Conservation (phyloP, 2,113 vertebrate genomes). For the Paracanthobrama guichenoti region DNA sequence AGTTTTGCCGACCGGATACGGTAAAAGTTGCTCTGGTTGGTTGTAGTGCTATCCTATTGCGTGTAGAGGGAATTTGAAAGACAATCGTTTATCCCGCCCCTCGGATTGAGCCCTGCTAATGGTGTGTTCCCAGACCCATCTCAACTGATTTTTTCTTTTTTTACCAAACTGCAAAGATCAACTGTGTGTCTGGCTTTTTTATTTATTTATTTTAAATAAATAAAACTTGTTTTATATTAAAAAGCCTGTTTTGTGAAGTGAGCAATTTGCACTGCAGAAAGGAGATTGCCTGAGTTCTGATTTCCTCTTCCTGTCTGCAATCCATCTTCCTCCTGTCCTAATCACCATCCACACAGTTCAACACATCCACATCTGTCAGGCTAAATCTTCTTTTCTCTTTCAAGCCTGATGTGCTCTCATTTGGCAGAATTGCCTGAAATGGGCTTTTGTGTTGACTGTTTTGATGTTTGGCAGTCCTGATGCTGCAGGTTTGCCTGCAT, state of each 20-base stretch:
- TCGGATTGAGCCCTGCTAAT: no score
- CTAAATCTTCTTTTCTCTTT: constrained; percentile 41
- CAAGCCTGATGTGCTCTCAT: constrained; percentile 33
- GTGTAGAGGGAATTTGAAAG: no score
- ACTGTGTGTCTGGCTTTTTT: not conserved
- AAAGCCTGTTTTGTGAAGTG: constrained; percentile 15
- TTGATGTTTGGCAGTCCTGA: constrained; percentile 33
- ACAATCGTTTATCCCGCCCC: no score
- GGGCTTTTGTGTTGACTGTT: constrained; percentile 42
- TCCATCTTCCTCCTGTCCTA: constrained; percentile 39
- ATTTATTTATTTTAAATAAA: no score
- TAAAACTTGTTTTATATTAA: constrained; percentile 2
- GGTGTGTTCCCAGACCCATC: no score
- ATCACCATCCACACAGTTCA: constrained; percentile 46
- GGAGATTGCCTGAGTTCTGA: constrained; percentile 17
- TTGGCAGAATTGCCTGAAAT: constrained; percentile 56
- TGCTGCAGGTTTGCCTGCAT: constrained; percentile 13
- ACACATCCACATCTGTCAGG: constrained; percentile 45
- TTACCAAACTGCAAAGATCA: not conserved
- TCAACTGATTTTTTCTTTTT: not conserved
- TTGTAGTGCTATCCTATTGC: no score
- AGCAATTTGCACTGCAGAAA: constrained; percentile 14
- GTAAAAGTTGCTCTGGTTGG: no score
- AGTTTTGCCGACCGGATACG: no score
- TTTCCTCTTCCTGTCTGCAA: constrained; percentile 29